These are phyloP conservation scores for Labeo calbasu DNA, from an alignment of 2,797 vertebrate genomes.

Conservation along the genomic window DNA sequence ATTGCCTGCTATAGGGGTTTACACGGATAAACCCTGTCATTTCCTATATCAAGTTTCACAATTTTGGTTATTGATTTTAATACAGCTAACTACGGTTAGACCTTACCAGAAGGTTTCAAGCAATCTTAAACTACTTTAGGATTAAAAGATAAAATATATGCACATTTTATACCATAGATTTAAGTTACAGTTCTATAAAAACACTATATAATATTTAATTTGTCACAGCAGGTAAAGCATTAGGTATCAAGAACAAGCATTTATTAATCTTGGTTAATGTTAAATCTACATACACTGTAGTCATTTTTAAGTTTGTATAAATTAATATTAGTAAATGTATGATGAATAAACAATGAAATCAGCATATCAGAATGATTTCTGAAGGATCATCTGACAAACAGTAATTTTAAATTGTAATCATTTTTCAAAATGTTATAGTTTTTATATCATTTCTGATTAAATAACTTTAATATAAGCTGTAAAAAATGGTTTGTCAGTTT, in stretches of 20 bases:
- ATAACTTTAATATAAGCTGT: neutral
- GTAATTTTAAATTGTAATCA: neutral
- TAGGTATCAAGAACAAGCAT: neutral
- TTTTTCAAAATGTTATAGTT: too few species aligned
- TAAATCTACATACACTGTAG: neutral
- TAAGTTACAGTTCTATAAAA: conserved; percentile 50
- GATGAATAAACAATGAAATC: neutral
- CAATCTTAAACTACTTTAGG: conserved; percentile 54
- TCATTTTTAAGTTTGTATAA: neutral
- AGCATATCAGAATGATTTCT: neutral
- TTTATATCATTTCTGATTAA: too few species aligned
- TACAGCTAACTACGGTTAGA: conserved; percentile 55
- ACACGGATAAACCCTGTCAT: conserved; percentile 46
- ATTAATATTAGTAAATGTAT: neutral
- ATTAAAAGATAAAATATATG: conserved; percentile 58
- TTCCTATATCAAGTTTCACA: conserved; percentile 60
- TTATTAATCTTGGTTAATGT: neutral
- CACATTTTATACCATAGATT: conserved; percentile 70
- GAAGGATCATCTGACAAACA: neutral
- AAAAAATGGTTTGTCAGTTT: neutral
- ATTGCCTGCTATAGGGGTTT: conserved; percentile 30
- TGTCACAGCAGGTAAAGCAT: neutral
- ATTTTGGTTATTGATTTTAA: conserved; percentile 57
- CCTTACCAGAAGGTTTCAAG: conserved; percentile 75
- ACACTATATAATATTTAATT: conserved; percentile 2